Evolutionary conservation across 2,888 invertebrate species (phyloP), one percentile per base, ranked within the genome.

Genomic region (Pollenia angustigena): DNA sequence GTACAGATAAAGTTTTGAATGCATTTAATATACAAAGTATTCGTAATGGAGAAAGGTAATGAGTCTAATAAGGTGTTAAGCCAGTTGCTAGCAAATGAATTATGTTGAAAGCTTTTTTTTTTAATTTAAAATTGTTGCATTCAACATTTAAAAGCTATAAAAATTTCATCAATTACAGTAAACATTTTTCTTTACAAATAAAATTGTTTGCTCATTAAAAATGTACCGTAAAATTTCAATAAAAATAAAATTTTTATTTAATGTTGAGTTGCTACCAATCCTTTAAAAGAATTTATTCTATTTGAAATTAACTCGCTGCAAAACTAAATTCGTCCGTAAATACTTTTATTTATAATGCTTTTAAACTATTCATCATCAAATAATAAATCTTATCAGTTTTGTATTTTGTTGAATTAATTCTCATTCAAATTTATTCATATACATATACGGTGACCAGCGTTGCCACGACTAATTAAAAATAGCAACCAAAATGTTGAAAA

Each of bases 211-310:
- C 23, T 48, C 2, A 74, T 40, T 11, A 54, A n/a, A 16, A 62
- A 64, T 52, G 18, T 18, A 44, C 42, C 52, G 16, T 64, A 16
- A 76, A 75, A 52, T 75, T 44, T 64, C 12, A 23, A 54, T 60
- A 66, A 23, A 44, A 50, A 50, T 54, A 54, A 54, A 9, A 8
- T 23, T 62, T 75, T 42, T 62, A 32, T 32, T 32, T 32, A 6
- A 32, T 32, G 32, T 32, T 6, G 6, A 32, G 6, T 32, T 32
- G 3, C 32, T 32, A 32, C 32, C 32, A 4, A 32, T 6, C 1
- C 32, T 32, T 32, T 32, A 32, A 32, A 32, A 32, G 32, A 32
- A 32, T 32, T 6, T 4, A 32, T 32, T 32, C 32, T 32, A 32
- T 32, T 32, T 32, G 32, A 1, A 32, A 6, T 32, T 32, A 4